A percentile compares a stretch with the other conserved stretches of the same genome.
phyloP scores from a whole-genome alignment of 2,888 invertebrate species.

The Latrodectus elegans region DNA sequence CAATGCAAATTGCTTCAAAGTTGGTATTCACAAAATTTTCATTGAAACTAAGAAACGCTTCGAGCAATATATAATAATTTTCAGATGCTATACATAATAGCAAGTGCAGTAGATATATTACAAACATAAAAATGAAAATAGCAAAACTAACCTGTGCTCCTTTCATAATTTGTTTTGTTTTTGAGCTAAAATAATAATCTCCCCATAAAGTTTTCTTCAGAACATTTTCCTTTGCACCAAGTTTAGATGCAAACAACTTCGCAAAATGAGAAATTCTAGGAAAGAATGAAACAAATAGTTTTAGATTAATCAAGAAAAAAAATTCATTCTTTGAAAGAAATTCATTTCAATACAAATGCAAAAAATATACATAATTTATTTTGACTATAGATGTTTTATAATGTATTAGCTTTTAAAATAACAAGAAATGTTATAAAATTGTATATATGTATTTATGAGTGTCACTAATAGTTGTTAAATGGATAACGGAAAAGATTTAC shows the following conservation, averaged over 20 bases:
- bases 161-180: constrained; percentile 86
- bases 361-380: neutral
- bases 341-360: neutral
- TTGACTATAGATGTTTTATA: too few species aligned
- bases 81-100: too few species aligned
- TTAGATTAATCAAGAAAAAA: neutral
- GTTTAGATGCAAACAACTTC: constrained; percentile 83
- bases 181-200: constrained; percentile 90
- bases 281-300: constrained; percentile 72
- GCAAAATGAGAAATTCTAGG: constrained; percentile 87
- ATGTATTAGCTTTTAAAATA: too few species aligned
- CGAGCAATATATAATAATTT: too few species aligned
- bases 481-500: too few species aligned
- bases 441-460: too few species aligned
- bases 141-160: constrained; percentile 84
- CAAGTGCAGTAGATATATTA: too few species aligned
- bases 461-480: too few species aligned
- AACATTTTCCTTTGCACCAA: constrained; percentile 83
- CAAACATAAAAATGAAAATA: neutral
- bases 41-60: too few species aligned
- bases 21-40: too few species aligned
- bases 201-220: constrained; percentile 92
- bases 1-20: too few species aligned
- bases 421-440: too few species aligned
- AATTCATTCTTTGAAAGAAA: neutral